Evolutionary conservation across 2,113 vertebrate species (phyloP), one percentile per base, ranked within the genome.

Genomic region (Motacilla tschutschensis): DNA sequence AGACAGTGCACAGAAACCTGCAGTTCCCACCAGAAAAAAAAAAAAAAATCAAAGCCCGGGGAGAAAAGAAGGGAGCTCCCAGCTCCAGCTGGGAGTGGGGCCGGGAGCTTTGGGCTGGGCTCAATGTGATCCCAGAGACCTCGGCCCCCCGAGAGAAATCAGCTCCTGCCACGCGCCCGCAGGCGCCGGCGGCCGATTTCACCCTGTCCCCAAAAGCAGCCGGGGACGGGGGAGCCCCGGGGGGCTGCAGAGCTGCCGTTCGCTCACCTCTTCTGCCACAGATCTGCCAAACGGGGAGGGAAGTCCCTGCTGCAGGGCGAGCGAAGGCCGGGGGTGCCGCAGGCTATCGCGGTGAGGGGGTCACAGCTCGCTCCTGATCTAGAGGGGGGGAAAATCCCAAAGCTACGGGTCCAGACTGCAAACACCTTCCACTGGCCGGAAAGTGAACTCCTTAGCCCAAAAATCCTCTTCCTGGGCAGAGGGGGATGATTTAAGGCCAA

Each of bases 401-500:
- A 85, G 70, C 89, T 89, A 89, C 55, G 29, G 8, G 51, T 93
- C 29, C 94, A 87, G 67, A 86, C 66, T 92, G 95, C 62, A 55
- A 96, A 83, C 5, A 36, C 74, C 54, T 93, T 88, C 82, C 85
- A 55, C 91, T 82, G 75, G 81, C 74, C 22, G 3, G 71, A 65
- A 90, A 95, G 90, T 51, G 69, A 90, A 53, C 58, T 88, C 70
- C 53, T 92, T 48, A 92, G 74, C 63, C 93, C 96, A 91, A 93
- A 96, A 96, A 91, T 79, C 85, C 90, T 65, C 89, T 92, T 93
- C 91, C 93, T 83, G 74, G 65, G 87, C 88, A 90, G 57, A 95
- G 69, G 83, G 35, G 46, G 85, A 81, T 95, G 91, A 92, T 78
- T 93, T 95, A 95, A 95, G 85, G 94, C 70, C 84, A 93, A 80